These are phyloP conservation scores for Microcebus murinus DNA, from an alignment of 2,113 vertebrate species.

Conservation along the genomic window DNA sequence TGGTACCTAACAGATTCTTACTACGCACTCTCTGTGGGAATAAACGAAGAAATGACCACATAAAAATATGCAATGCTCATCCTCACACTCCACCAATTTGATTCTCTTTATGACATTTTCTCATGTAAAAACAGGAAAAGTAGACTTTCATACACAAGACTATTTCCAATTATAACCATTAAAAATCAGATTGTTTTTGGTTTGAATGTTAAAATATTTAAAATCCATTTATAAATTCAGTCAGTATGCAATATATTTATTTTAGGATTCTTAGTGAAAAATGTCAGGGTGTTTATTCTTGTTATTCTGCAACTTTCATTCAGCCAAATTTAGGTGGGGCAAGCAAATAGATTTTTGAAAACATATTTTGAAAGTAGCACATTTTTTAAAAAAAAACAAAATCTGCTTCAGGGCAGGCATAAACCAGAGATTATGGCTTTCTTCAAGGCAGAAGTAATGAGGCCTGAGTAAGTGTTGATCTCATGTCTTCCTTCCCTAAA, in stretches of 20 bases:
- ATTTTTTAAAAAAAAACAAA: not conserved
- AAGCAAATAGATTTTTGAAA: constrained; percentile 37
- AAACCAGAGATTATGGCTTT: not conserved
- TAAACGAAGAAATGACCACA: not conserved
- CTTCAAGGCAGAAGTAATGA: constrained; percentile 49
- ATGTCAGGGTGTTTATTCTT: not conserved
- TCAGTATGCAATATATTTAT: not conserved
- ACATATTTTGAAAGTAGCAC: not conserved
- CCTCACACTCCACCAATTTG: not conserved
- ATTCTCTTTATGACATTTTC: not conserved
- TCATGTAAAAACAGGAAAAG: not conserved
- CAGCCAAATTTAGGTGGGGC: not conserved
- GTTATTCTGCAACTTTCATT: not conserved
- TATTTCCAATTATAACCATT: not conserved
- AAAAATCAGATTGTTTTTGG: not conserved
- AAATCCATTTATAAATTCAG: not conserved
- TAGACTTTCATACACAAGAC: not conserved
- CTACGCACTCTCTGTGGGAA: not conserved
- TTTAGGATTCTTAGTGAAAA: constrained; percentile 35
- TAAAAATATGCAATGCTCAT: not conserved
- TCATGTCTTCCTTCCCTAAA: constrained; percentile 18
- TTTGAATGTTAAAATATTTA: constrained; percentile 28
- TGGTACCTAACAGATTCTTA: not conserved
- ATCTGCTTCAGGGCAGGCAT: not conserved
- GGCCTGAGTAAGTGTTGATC: constrained; percentile 23